Evolutionary conservation across 1,140 invertebrate genomes (phyloP).

Genomic region (Pteromalus puparum): DNA sequence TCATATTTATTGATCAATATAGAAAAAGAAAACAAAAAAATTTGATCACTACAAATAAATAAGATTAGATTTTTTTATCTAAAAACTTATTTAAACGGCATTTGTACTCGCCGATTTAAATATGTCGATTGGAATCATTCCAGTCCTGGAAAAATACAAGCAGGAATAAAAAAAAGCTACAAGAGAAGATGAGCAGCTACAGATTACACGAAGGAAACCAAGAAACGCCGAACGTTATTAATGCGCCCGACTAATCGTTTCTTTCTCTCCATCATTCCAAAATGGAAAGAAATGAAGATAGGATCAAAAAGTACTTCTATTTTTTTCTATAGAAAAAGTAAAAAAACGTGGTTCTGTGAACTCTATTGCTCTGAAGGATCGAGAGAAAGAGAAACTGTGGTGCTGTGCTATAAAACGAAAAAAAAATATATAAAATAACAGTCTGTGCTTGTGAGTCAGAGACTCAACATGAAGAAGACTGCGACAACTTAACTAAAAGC

Average conservation of each 20-base stretch:
- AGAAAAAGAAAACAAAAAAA: neutral
- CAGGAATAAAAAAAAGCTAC: conserved; percentile 48
- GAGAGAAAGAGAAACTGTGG: conserved; percentile 53
- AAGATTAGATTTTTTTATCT: neutral
- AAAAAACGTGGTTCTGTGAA: conserved; percentile 54
- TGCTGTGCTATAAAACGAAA: conserved; percentile 46
- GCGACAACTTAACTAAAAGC: conserved; percentile 59
- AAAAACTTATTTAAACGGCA: neutral
- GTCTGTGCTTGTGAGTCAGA: conserved; percentile 56
- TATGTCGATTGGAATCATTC: neutral
- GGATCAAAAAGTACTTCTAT: conserved; percentile 51
- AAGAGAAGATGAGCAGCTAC: conserved; percentile 42
- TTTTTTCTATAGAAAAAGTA: conserved; percentile 54
- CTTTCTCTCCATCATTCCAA: conserved; percentile 53
- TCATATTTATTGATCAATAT: neutral
- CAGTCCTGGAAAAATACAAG: conserved; percentile 32
- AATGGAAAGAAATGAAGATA: conserved; percentile 50
- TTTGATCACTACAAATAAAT: neutral
- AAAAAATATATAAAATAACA: conserved; percentile 54
- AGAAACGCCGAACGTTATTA: conserved; percentile 37
- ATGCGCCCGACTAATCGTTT: conserved; percentile 25
- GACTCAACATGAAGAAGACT: conserved; percentile 64
- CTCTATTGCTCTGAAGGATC: conserved; percentile 47
- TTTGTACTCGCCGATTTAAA: neutral
- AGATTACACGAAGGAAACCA: conserved; percentile 35